Evolutionary conservation across 2,797 vertebrate genomes (phyloP), one percentile per base, ranked within the genome.

Genomic region (Eurystomus glaucurus): DNA sequence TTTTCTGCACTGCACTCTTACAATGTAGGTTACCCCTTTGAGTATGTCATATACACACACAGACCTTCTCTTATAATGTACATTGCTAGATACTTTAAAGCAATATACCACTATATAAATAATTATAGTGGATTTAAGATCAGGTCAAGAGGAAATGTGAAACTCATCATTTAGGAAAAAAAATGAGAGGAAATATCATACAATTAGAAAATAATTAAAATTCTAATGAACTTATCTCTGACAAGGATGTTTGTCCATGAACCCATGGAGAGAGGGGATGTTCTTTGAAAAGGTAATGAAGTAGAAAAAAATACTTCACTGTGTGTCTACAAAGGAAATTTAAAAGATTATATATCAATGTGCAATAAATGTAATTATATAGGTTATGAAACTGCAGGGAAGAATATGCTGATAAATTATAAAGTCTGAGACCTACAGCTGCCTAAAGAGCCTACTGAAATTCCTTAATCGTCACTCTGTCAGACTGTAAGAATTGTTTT

Each of bases 201-300:
- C 12, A 87, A 74, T 86, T 86, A 92, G 33, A 77, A 95, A 84
- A 92, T 69, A 93, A 93, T 91, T 89, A 96, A 88, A 86, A 90
- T 77, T 87, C 28, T 89, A 93, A 93, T 85, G 58, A 94, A 70
- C 58, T 16, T 81, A 28, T 55, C 11, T 66, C 51, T 82, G 76
- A 55, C 39, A 85, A 90, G 33, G 25, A 60, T 74, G 48, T 93
- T 95, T 89, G 66, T 52, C 77, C 51, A 52, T 14, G 62, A 94
- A 95, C 77, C 43, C 60, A 58, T 52, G n/a, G 48, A 93, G 64
- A 85, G 28, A 66, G 31, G 43, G 6, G 54, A 64, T 90, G 31
- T 31, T 81, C 70, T 93, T 60, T 85, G 61, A 58, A 90, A 87
- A 90, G 33, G 72, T 68, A 94, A 91, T 78, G 33, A 70, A 90